Evolutionary conservation across 2,113 vertebrate genomes (phyloP).

Genomic region (Tragelaphus strepsiceros): DNA sequence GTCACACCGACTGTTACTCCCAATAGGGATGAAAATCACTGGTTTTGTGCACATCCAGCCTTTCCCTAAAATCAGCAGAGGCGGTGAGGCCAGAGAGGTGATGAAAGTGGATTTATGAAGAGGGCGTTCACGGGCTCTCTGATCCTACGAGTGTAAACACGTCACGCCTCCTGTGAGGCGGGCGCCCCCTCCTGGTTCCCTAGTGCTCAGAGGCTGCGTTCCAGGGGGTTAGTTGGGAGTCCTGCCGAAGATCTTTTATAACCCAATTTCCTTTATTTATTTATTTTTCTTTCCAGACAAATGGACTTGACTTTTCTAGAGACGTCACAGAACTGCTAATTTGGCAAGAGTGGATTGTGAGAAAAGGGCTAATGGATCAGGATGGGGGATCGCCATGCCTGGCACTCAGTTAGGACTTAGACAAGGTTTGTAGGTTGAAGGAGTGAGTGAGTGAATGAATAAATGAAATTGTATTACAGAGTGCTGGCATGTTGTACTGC

Average conservation of each 20-base stretch:
- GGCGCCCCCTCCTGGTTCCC: not conserved
- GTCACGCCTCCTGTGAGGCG: not conserved
- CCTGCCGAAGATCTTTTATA: not conserved
- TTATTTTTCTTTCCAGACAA: not conserved
- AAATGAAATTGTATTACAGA: not conserved
- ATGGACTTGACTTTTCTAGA: not conserved
- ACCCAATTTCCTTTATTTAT: not conserved
- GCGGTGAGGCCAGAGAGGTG: not conserved
- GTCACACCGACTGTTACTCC: not conserved
- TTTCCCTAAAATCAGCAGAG: not conserved
- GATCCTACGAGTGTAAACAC: not conserved
- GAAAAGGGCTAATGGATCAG: not conserved
- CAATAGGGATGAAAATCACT: not conserved
- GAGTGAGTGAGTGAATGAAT: not conserved
- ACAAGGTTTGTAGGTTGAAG: not conserved
- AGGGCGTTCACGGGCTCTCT: not conserved
- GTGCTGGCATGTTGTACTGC: accelerated
- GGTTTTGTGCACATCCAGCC: not conserved
- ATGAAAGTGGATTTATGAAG: not conserved
- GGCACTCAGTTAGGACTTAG: not conserved
- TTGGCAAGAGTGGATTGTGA: not conserved
- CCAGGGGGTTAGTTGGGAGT: not conserved
- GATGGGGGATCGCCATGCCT: not conserved
- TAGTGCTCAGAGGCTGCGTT: not conserved
- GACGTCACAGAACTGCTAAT: not conserved